Percentiles rank a stretch among this genome's conserved stretches.
Evolutionary conservation across 2,797 vertebrate genomes (phyloP).

Genomic region (Onychomys arenicola): DNA sequence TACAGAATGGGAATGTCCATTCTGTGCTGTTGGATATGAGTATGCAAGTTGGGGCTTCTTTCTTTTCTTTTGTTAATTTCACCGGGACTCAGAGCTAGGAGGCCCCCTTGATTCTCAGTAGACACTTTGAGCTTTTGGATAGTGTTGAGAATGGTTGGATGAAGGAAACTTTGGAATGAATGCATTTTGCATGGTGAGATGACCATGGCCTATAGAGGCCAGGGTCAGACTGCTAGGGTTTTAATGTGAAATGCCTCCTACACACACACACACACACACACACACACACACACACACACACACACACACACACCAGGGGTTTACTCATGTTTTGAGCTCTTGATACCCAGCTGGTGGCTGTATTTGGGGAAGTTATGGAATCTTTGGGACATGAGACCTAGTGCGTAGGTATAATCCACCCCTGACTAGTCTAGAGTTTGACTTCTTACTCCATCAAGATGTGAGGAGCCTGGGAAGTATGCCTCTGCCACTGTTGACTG

Average conservation of each 20-base stretch:
- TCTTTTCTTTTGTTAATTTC: not conserved
- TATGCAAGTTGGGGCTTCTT: not conserved
- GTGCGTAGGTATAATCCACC: not conserved
- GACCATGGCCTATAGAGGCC: not conserved
- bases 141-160: not conserved
- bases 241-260: not conserved
- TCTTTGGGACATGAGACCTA: not conserved
- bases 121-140: not conserved
- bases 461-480: not conserved
- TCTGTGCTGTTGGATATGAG: not conserved
- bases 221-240: not conserved
- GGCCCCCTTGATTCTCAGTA: not conserved
- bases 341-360: not conserved
- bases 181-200: not conserved
- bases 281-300: not conserved
- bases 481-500: not conserved
- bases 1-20: not conserved
- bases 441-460: not conserved
- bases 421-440: too few species aligned
- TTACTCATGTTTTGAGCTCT: not conserved
- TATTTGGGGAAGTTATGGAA: not conserved
- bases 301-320: not conserved
- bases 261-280: not conserved
- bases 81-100: not conserved
- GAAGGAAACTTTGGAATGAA: not conserved